phyloP scores from a whole-genome alignment of 2,113 vertebrate genomes.

The Apaloderma vittatum region DNA sequence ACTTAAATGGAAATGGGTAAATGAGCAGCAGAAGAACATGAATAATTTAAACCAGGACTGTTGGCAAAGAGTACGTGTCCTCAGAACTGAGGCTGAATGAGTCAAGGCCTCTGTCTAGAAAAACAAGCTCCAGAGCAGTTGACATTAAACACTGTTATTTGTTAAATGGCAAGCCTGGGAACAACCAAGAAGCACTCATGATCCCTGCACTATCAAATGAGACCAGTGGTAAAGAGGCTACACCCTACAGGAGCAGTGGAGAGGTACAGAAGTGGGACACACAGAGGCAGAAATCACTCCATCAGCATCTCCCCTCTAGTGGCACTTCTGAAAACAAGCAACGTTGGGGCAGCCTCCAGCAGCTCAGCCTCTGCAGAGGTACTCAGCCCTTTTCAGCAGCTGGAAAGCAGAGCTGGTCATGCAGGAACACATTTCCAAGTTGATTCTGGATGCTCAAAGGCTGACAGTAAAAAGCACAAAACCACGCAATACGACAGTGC shows the following conservation, averaged over 20 bases:
- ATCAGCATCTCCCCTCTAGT: background rate
- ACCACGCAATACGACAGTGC: background rate
- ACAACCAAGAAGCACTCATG: background rate
- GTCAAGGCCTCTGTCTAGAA: background rate
- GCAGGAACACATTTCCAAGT: background rate
- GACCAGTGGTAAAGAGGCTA: background rate
- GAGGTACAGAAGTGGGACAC: background rate
- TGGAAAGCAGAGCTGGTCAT: background rate
- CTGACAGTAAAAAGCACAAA: background rate
- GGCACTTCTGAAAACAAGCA: background rate
- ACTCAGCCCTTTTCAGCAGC: background rate
- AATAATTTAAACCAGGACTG: slow-evolving; percentile 32
- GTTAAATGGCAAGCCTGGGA: background rate
- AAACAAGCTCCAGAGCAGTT: background rate
- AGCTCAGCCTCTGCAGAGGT: background rate
- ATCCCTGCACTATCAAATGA: background rate
- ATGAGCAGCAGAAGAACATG: background rate
- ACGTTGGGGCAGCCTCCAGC: background rate
- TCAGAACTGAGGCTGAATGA: background rate
- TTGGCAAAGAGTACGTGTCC: background rate
- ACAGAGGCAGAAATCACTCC: background rate
- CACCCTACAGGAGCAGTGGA: fast-evolving
- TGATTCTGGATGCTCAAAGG: background rate
- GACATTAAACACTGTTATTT: background rate
- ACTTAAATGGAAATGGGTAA: background rate